Evolutionary conservation across 2,888 invertebrate species (phyloP).

Genomic region (Caenorhabditis plicata): DNA sequence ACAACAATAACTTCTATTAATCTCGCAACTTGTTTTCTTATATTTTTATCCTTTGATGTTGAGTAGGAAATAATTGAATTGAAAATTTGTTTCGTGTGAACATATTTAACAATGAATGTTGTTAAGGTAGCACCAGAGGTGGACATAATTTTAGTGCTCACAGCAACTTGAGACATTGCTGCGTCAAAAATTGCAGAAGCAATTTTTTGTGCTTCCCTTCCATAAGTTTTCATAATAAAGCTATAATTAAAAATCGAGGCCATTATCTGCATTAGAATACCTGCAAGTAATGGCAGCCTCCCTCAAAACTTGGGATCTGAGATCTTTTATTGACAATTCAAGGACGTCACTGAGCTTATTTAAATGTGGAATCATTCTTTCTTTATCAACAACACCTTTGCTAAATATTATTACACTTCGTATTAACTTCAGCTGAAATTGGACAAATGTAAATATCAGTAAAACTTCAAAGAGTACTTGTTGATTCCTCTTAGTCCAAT

Average conservation of each 20-base stretch:
- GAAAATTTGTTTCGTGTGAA: conserved; percentile 28
- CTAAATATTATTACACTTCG: conserved; percentile 15
- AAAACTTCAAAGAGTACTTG: conserved; percentile 1
- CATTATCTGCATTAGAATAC: too few species aligned
- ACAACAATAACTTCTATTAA: conserved; percentile 15
- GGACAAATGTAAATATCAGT: too few species aligned
- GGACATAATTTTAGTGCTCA: conserved; percentile 29
- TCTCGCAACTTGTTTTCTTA: conserved; percentile 11
- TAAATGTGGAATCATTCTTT: conserved; percentile 5
- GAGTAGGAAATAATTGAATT: conserved; percentile 9
- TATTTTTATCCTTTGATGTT: conserved; percentile 23
- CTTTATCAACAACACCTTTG: conserved; percentile 7
- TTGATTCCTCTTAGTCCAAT: conserved; percentile 21
- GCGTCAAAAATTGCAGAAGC: conserved; percentile 13
- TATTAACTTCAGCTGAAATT: conserved; percentile 19
- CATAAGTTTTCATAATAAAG: conserved; percentile 15
- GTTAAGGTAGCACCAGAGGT: conserved; percentile 17
- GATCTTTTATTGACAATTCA: conserved; percentile 21
- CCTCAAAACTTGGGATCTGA: conserved; percentile 21
- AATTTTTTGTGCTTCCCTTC: conserved; percentile 15
- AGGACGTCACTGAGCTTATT: conserved; percentile 18
- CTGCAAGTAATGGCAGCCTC: conserved; percentile 28
- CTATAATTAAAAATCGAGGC: too few species aligned
- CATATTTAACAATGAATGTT: conserved; percentile 14
- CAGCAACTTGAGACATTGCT: conserved; percentile 16